Evolutionary conservation across 2,113 vertebrate species (phyloP).

Genomic region (Zosterops lateralis): DNA sequence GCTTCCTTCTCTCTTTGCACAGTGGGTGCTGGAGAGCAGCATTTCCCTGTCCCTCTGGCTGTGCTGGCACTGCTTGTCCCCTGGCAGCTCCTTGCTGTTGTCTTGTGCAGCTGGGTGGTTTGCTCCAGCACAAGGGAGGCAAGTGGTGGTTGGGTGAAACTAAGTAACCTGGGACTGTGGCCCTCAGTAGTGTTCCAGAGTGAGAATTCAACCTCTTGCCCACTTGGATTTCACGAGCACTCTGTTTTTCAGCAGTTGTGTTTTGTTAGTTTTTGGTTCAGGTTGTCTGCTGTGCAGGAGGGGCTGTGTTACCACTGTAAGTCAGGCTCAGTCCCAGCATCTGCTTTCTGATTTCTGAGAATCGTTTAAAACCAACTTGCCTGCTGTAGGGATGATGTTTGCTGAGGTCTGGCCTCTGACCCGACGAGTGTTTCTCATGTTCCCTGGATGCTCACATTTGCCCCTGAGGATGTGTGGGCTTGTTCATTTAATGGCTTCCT

Average conservation of each 20-base stretch:
- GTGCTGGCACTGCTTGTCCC: background rate
- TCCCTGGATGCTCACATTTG: rapidly evolving
- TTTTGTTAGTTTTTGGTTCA: background rate
- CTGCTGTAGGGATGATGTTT: background rate
- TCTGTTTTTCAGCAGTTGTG: background rate
- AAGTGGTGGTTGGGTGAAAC: background rate
- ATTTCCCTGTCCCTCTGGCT: background rate
- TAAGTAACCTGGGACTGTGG: background rate
- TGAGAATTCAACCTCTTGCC: background rate
- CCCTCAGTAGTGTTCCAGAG: background rate
- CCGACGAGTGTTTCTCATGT: rapidly evolving
- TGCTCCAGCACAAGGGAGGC: background rate
- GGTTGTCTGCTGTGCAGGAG: background rate
- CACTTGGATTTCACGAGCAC: background rate
- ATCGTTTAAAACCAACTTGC: background rate
- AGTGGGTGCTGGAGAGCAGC: background rate
- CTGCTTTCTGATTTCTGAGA: background rate
- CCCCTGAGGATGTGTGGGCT: background rate
- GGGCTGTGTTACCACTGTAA: background rate
- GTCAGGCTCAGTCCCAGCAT: background rate
- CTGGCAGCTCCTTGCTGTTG: rapidly evolving
- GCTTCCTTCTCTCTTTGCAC: background rate
- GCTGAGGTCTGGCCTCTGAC: background rate
- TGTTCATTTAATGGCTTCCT: background rate
- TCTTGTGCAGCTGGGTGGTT: background rate